phyloP scores from a whole-genome alignment of 1,140 invertebrate genomes.

The Cylas formicarius region DNA sequence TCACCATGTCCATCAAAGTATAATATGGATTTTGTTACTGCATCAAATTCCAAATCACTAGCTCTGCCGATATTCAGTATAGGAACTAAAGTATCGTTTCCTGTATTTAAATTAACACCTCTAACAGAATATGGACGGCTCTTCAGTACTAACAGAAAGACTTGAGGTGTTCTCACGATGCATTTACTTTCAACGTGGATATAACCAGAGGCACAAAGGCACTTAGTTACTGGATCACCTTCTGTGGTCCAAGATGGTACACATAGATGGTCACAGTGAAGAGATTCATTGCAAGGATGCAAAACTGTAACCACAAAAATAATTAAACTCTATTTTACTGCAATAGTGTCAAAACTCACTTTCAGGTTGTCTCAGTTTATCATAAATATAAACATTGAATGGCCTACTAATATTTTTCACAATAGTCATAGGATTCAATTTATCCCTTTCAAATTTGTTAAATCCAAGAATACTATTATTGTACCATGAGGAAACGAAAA shows the following conservation, averaged over 20 bases:
- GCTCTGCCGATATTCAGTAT: constrained; percentile 52
- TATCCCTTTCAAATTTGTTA: constrained; percentile 48
- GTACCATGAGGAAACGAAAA: constrained; percentile 62
- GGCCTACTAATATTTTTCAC: constrained; percentile 49
- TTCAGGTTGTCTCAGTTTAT: constrained; percentile 65
- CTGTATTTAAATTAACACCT: constrained; percentile 43
- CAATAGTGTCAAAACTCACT: constrained; percentile 39
- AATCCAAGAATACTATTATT: constrained; percentile 54
- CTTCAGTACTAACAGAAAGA: constrained; percentile 59
- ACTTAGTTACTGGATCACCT: constrained; percentile 49
- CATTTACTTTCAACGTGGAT: constrained; percentile 46
- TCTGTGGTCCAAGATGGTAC: constrained; percentile 51
- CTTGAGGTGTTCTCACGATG: constrained; percentile 33
- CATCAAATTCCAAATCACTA: constrained; percentile 62
- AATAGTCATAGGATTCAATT: constrained; percentile 28
- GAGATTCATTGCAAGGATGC: constrained; percentile 63
- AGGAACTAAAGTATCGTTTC: constrained; percentile 47
- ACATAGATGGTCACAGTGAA: constrained; percentile 73
- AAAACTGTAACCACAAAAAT: constrained; percentile 42
- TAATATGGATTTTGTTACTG: constrained; percentile 56
- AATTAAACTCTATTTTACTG: not conserved
- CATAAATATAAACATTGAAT: constrained; percentile 61
- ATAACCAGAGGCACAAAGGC: constrained; percentile 64
- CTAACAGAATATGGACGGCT: constrained; percentile 57
- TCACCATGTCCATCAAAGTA: constrained; percentile 56